Base-by-base conservation (phyloP, 2,888 invertebrate genomes). In the Dynastes hyllus region DNA sequence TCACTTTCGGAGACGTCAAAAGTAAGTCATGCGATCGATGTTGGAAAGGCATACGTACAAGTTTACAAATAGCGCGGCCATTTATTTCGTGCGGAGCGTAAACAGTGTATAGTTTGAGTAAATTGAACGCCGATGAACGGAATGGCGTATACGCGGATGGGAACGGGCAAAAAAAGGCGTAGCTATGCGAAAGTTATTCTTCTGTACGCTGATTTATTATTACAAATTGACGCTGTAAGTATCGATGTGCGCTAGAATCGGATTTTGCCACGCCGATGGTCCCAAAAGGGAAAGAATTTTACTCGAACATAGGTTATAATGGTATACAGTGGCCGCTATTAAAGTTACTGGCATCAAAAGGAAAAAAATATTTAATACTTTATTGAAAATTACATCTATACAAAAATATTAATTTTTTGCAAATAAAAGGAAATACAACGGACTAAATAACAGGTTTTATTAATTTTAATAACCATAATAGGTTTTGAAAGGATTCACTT, bases 1-100 rank as follows among this genome's bases (percentile, higher is more conserved):
- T 79, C 79, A 79, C 79, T 58, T 69, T 61, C 63, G 73, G 73
- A 75, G 73, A 76, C 77, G 76, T 77, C 76, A 79, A 77, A 70
- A 76, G 65, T 79, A 79, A 79, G 78, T 77, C 69, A 77, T 77
- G 77, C 67, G 69, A 77, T 69, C 77, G 77, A 58, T 27, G 77
- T 77, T n/a, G 67, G 50, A 29, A 55, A 32, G 66, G 63, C 45
- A 22, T 63, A 78, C 77, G 45, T 53, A 22, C 65, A 53, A 66
- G 66, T 78, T 66, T 78, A 78, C 73, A 78, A 78, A 78, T 78
- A 53, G 70, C 63, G 29, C n/a, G 11, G 63, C 71, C 71, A 78
- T 78, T 71, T 71, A 78, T 78, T 77, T 77, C 69, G 58, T 69
- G 77, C 37, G 37, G 58, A 40, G 32, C 29, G 69, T 50, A 58